phyloP scores from a whole-genome alignment of 2,113 vertebrate genomes.

The Hippocampus guttulatus region DNA sequence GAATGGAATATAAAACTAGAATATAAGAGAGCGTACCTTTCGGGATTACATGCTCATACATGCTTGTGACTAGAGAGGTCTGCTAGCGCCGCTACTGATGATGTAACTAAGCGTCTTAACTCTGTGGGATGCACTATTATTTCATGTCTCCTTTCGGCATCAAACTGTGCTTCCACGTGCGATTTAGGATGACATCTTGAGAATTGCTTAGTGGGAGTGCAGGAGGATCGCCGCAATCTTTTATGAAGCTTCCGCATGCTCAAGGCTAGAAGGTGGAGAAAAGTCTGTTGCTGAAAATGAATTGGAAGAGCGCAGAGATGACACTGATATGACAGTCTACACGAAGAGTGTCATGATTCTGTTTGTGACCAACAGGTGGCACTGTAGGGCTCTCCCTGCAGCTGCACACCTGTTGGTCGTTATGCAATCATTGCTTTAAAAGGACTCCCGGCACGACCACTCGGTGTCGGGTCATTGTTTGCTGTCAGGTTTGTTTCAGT shows the following conservation, averaged over 20 bases:
- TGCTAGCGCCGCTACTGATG: background rate
- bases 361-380: no score
- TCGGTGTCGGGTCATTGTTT: no score
- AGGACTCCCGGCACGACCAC: no score
- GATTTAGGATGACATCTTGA: background rate
- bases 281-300: background rate
- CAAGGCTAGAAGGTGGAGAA: background rate
- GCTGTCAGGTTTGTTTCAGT: no score
- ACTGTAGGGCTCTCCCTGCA: no score
- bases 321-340: no score
- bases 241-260: background rate
- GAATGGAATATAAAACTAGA: background rate
- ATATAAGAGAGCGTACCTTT: background rate
- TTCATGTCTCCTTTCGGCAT: background rate
- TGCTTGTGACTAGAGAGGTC: conserved; percentile 1
- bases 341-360: no score
- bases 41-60: background rate
- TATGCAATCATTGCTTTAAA: no score
- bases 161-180: background rate
- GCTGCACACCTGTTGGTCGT: no score
- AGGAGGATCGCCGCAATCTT: background rate
- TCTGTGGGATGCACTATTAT: background rate
- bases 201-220: background rate
- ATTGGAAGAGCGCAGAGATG: background rate
- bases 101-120: conserved; percentile 7